Evolutionary conservation across 2,888 invertebrate species (phyloP).

Genomic region (Rhingia rostrata): DNA sequence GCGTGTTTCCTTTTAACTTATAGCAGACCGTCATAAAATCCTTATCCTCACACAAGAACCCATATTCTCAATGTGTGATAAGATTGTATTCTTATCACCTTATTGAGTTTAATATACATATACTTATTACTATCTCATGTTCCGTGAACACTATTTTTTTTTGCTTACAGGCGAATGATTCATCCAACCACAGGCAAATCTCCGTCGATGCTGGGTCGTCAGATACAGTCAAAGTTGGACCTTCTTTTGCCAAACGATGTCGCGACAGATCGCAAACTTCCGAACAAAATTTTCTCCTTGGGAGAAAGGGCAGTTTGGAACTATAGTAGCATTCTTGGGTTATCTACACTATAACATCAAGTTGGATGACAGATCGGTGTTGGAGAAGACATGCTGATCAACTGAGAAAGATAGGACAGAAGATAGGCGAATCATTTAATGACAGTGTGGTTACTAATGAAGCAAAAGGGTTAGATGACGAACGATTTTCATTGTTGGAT

Average conservation of each 20-base stretch:
- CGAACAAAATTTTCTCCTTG: too few species aligned
- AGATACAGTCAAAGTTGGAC: conserved; percentile 35
- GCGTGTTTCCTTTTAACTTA: too few species aligned
- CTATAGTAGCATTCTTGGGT: conserved; percentile 7
- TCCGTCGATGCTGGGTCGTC: conserved; percentile 35
- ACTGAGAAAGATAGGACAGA: conserved; percentile 24
- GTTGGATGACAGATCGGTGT: conserved; percentile 16
- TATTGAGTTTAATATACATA: too few species aligned
- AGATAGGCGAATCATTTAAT: not conserved
- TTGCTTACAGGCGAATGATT: too few species aligned
- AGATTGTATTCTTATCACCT: too few species aligned
- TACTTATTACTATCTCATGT: too few species aligned
- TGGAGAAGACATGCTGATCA: conserved; percentile 29
- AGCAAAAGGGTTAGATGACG: not conserved
- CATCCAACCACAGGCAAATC: too few species aligned
- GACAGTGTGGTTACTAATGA: not conserved
- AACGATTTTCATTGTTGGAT: conserved; percentile 2
- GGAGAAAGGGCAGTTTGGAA: conserved; percentile 26
- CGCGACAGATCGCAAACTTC: conserved; percentile 17
- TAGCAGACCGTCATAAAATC: too few species aligned
- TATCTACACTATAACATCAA: conserved; percentile 32
- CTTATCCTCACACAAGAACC: too few species aligned
- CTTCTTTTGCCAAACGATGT: conserved; percentile 23
- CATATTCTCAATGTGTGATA: too few species aligned
- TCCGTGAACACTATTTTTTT: too few species aligned